Conservation (phyloP, 2,888 invertebrate species). For the Zhuqinia jingwanae region DNA sequence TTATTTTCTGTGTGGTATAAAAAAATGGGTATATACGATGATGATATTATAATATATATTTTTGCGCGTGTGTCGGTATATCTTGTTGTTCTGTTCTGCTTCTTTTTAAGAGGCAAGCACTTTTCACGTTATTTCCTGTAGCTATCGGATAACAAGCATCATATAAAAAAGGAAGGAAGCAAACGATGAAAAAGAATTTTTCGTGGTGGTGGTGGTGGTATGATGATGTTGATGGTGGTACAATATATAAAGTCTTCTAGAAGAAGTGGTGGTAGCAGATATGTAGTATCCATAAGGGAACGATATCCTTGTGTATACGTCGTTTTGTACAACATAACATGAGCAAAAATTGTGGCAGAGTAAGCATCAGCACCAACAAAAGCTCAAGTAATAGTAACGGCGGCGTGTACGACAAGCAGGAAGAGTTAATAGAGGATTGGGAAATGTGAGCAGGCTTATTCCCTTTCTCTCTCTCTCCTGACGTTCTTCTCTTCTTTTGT, state of each 20-base stretch:
- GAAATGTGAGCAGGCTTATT: slow-evolving; percentile 40
- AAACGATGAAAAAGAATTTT: not conserved
- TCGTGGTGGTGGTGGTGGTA: not conserved
- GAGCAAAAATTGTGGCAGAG: not conserved
- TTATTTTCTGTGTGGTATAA: not conserved
- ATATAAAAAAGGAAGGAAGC: not conserved
- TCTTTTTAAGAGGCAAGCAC: slow-evolving; percentile 10
- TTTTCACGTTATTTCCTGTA: slow-evolving; percentile 51
- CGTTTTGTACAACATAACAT: not conserved
- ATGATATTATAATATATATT: no score
- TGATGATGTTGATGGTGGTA: no score
- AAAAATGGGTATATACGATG: not conserved
- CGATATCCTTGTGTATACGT: slow-evolving; percentile 52
- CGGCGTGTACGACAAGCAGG: not conserved
- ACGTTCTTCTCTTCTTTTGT: not conserved
- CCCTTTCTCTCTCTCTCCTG: not conserved
- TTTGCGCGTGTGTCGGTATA: no score
- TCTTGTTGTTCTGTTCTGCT: no score
- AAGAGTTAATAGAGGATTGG: slow-evolving; percentile 34
- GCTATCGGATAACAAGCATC: slow-evolving; percentile 49
- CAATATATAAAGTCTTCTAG: not conserved
- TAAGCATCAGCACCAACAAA: no score
- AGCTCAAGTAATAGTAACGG: no score
- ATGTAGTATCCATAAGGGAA: slow-evolving; percentile 56
- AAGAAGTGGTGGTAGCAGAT: not conserved